Conservation (phyloP, 2,888 invertebrate genomes). For the Ecliptopera silaceata region DNA sequence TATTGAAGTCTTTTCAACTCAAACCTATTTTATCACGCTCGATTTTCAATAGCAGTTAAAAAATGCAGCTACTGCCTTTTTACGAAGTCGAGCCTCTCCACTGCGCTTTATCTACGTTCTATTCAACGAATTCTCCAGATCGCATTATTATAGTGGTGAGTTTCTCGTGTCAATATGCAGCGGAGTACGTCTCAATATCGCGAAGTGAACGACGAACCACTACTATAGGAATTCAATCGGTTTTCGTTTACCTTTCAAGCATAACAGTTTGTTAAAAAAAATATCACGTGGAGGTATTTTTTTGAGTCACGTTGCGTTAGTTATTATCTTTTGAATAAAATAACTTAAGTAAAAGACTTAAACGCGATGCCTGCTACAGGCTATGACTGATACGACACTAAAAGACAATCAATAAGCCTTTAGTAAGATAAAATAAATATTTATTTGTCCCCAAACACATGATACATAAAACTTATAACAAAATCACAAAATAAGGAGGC, state of each 20-base stretch:
- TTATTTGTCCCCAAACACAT: too few species aligned
- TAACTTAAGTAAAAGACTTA: not conserved
- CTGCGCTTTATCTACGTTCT: slow-evolving; percentile 22
- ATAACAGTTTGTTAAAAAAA: too few species aligned
- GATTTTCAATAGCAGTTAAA: slow-evolving; percentile 3
- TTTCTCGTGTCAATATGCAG: slow-evolving; percentile 50
- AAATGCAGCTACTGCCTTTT: slow-evolving; percentile 14
- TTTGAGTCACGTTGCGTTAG: not conserved
- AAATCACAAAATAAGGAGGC: too few species aligned
- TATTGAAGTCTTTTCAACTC: too few species aligned
- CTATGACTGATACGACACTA: not conserved
- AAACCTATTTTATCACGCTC: not conserved
- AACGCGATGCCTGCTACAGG: slow-evolving; percentile 1
- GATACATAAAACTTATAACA: too few species aligned
- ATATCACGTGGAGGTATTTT: too few species aligned
- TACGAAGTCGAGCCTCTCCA: slow-evolving; percentile 14
- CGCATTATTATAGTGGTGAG: slow-evolving; percentile 45
- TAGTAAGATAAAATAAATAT: too few species aligned
- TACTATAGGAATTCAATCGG: slow-evolving; percentile 19
- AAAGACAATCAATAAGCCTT: too few species aligned
- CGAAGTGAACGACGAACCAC: slow-evolving; percentile 40
- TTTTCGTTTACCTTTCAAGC: not conserved
- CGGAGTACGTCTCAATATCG: slow-evolving; percentile 53
- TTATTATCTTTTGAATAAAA: not conserved
- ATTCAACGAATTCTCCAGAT: slow-evolving; percentile 42